Conservation (phyloP, 2,797 vertebrate species). For the Acanthopagrus latus region DNA sequence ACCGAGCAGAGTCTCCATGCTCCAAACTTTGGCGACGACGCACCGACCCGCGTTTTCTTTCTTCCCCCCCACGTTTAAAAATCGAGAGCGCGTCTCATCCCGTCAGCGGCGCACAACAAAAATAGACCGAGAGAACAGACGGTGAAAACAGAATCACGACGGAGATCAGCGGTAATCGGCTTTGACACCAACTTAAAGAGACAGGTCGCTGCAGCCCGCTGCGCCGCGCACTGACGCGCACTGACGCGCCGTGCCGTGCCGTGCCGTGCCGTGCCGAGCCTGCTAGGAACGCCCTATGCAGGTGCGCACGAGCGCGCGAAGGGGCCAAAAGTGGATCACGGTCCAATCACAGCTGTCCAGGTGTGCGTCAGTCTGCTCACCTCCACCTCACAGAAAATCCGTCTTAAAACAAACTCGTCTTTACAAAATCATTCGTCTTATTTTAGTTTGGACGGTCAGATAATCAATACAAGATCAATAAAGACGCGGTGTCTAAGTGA, state of each 20-base stretch:
- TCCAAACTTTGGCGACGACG: constrained; percentile 44
- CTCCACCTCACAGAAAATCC: not conserved
- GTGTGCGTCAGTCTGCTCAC: not conserved
- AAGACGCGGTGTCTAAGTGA: no score
- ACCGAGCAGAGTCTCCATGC: constrained; percentile 9
- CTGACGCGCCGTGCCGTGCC: constrained; percentile 3
- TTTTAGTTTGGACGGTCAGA: no score
- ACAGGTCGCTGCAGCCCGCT: constrained; percentile 78
- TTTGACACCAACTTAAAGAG: constrained; percentile 91
- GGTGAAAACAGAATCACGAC: constrained; percentile 85
- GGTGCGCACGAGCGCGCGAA: constrained; percentile 5
- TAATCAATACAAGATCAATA: no score
- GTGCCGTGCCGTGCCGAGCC: constrained; percentile 15
- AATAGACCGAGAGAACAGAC: constrained; percentile 81
- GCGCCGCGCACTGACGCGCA: constrained; percentile 5
- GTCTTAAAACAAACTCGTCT: not conserved
- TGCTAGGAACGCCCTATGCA: constrained; percentile 4
- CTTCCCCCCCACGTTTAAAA: no score
- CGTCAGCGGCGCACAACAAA: constrained; percentile 46
- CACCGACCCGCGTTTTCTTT: not conserved
- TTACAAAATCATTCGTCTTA: no score
- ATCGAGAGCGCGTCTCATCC: not conserved
- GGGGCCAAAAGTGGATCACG: not conserved
- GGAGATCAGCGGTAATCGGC: constrained; percentile 92
- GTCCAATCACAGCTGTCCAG: not conserved